A percentile compares a stretch with the other conserved stretches of the same genome.
phyloP scores from a whole-genome alignment of 2,888 invertebrate genomes.

The Dioctria linearis region DNA sequence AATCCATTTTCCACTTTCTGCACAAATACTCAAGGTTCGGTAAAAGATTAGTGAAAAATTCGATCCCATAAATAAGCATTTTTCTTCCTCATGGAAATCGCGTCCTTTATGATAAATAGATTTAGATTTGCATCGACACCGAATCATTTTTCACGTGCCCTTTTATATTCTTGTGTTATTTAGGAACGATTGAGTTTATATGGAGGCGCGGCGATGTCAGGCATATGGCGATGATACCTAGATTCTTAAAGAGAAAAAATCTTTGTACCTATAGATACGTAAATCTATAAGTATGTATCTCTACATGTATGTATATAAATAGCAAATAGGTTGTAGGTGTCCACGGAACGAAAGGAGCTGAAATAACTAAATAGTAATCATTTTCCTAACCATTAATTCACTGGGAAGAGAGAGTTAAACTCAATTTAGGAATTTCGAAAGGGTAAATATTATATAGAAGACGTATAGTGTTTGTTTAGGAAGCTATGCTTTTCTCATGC shows the following conservation, averaged over 20 bases:
- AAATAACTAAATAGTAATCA: conserved; percentile 45
- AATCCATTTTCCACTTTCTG: conserved; percentile 39
- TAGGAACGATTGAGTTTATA: not conserved
- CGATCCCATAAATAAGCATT: conserved; percentile 43
- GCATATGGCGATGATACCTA: not conserved
- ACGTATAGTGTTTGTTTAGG: conserved; percentile 16
- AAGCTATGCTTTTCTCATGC: not conserved
- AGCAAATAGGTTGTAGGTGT: not conserved
- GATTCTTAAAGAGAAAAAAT: not conserved
- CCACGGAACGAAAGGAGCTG: not conserved
- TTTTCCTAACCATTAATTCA: conserved; percentile 44
- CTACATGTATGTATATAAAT: not conserved
- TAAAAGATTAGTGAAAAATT: conserved; percentile 43
- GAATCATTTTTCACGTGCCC: conserved; percentile 36
- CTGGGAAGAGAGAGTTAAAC: conserved; percentile 41
- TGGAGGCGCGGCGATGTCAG: not conserved
- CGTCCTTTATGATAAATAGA: conserved; percentile 49
- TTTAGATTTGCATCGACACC: conserved; percentile 47
- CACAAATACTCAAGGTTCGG: conserved; percentile 23
- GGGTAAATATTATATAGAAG: not conserved
- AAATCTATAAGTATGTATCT: not conserved
- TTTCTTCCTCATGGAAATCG: conserved; percentile 38
- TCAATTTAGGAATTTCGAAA: conserved; percentile 3
- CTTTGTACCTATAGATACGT: not conserved
- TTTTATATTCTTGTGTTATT: conserved; percentile 16